A percentile compares a stretch with the other conserved stretches of the same genome.
Evolutionary conservation across 2,797 vertebrate species (phyloP).

Genomic region (Diplodus puntazzo): DNA sequence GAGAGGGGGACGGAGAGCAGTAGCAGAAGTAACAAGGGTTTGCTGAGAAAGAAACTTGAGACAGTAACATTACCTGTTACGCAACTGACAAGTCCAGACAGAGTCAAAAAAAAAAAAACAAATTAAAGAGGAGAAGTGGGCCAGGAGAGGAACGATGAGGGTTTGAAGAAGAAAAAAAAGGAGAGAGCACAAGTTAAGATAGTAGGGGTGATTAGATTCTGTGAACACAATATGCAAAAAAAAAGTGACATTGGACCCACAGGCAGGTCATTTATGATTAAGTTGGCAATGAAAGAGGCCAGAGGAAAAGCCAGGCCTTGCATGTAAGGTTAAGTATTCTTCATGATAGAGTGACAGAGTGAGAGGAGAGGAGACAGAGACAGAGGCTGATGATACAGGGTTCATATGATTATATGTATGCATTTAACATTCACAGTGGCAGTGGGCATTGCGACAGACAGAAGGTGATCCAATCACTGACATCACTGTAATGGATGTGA

Average conservation of each 20-base stretch:
- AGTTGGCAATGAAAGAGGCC: constrained; percentile 39
- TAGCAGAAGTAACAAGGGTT: constrained; percentile 49
- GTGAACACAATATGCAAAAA: constrained; percentile 61
- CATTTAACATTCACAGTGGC: constrained; percentile 20
- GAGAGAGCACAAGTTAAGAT: constrained; percentile 78
- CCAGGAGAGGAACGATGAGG: constrained; percentile 69
- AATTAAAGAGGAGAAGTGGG: constrained; percentile 68
- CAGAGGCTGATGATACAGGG: constrained; percentile 39
- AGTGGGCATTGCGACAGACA: not conserved
- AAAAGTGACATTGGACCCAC: constrained; percentile 31
- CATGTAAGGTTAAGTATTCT: constrained; percentile 32
- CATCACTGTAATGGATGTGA: constrained; percentile 23
- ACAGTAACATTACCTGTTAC: constrained; percentile 87
- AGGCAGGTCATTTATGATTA: constrained; percentile 45
- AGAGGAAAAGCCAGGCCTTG: constrained; percentile 19
- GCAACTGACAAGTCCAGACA: constrained; percentile 89
- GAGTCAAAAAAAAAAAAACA: constrained; percentile 73
- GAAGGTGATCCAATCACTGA: constrained; percentile 31
- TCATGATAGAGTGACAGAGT: constrained; percentile 45
- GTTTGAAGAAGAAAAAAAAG: constrained; percentile 61
- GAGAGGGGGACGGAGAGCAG: constrained; percentile 47
- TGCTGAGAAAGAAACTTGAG: constrained; percentile 63
- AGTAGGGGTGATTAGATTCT: constrained; percentile 64
- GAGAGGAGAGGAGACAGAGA: constrained; percentile 43
- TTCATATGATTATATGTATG: constrained; percentile 10